Evolutionary conservation across 2,113 vertebrate species (phyloP), one percentile per base, ranked within the genome.

Genomic region (Sardina pilchardus): DNA sequence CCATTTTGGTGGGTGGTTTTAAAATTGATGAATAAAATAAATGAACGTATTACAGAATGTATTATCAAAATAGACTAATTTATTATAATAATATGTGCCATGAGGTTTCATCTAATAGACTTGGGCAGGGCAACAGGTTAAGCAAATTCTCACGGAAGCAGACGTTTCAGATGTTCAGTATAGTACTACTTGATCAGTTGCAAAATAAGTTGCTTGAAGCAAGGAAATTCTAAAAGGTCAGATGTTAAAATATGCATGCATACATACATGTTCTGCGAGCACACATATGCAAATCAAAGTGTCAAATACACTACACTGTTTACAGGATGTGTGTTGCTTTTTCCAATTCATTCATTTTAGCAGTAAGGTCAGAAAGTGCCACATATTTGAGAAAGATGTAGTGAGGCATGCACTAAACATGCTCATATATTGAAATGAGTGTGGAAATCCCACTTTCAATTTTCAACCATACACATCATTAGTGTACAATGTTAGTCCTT

Each of bases 171-270:
- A 59, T 78, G 82, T 85, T 88, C 63, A 26, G 34, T 39, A 82
- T 45, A 26, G 34, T 39, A 82, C 78, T 80, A 89, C 89, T 84
- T 88, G 83, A 89, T 91, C 90, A 87, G 63, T 82, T 87, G 88
- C 48, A 16, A 17, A 53, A 53, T 19, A 16, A 53, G 50, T 53
- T 53, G 50, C 50, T 53, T 53, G 50, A 53, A 53, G 14, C 50
- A 17, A 4, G 50, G 16, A 16, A 53, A 19, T 53, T 53, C 50
- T 4, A 17, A 53, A 53, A 53, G 50, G 50, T 53, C 50, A 53
- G 50, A 53, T 53, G n/a, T 26, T 67, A 67, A 26, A 2, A 50
- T 50, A 50, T 67, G 7, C 59, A 67, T 67, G 8, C 59, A 26
- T 67, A 67, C 59, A 26, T 26, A 67, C 59, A 67, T 67, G 26